Conservation (phyloP, 2,113 vertebrate genomes). For the Larimichthys crocea region DNA sequence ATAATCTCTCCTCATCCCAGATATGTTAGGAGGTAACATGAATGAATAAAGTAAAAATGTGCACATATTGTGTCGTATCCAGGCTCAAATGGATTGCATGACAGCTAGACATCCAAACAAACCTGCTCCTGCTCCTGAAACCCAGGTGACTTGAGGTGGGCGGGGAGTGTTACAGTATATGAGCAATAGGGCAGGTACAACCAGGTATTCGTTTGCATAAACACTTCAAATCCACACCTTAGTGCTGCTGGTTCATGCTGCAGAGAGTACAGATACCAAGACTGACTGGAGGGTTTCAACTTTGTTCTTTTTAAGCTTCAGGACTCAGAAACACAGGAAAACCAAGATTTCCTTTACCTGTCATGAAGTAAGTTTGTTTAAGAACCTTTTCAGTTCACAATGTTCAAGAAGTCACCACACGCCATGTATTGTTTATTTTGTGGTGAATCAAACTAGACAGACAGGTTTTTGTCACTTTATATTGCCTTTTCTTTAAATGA, state of each 20-base stretch:
- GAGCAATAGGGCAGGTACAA: slow-evolving; percentile 59
- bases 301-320: background rate
- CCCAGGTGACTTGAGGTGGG: slow-evolving; percentile 63
- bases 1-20: background rate
- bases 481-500: background rate
- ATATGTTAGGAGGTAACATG: background rate
- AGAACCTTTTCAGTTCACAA: background rate
- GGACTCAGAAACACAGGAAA: background rate
- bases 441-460: slow-evolving; percentile 31
- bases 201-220: slow-evolving; percentile 20
- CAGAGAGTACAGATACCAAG: background rate
- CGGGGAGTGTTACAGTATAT: slow-evolving; percentile 9
- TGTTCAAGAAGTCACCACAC: background rate
- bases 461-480: slow-evolving; percentile 39
- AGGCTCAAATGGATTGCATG: background rate
- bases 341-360: background rate
- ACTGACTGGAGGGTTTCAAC: background rate
- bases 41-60: background rate
- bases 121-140: slow-evolving; percentile 52
- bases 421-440: background rate
- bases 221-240: slow-evolving; percentile 45
- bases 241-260: slow-evolving; percentile 11
- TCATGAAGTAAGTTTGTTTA: slow-evolving; percentile 61
- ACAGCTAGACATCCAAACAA: slow-evolving; percentile 24
- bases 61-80: background rate